Evolutionary conservation across 2,888 invertebrate species (phyloP).

Genomic region (Eupithecia vulgata): DNA sequence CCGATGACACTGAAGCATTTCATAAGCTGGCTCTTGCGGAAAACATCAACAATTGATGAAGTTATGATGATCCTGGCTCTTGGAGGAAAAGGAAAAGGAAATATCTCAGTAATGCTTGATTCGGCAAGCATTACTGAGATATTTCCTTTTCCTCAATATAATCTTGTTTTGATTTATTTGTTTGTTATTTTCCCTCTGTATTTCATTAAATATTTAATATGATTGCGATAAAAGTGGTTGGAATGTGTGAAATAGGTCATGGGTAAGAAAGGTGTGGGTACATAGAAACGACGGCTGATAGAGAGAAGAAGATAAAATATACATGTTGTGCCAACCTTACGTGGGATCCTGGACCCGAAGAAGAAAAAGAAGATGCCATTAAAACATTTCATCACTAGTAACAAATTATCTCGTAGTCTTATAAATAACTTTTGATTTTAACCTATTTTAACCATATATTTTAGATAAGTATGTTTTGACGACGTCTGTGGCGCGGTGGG

Average conservation of each 20-base stretch:
- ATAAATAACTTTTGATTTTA: no score
- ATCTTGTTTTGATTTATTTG: slow-evolving; percentile 10
- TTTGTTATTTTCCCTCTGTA: background rate
- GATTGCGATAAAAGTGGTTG: background rate
- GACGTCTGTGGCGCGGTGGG: no score
- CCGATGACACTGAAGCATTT: slow-evolving; percentile 41
- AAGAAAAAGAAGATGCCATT: background rate
- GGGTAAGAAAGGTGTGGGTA: background rate
- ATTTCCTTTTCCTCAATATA: slow-evolving; percentile 15
- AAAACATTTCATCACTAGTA: background rate
- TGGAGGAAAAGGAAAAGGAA: no score
- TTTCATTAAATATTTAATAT: background rate
- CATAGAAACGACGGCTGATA: no score
- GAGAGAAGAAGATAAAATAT: no score
- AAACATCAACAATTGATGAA: slow-evolving; percentile 31
- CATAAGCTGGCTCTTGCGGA: slow-evolving; percentile 19
- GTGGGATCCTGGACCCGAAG: background rate
- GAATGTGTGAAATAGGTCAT: background rate
- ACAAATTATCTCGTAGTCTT: background rate
- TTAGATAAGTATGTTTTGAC: background rate
- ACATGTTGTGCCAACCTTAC: no score
- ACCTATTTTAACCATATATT: no score
- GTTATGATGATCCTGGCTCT: background rate
- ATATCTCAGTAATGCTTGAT: no score
- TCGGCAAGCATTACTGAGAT: slow-evolving; percentile 15